Base-by-base conservation (phyloP, 2,113 vertebrate species). In the Coryphaenoides rupestris region DNA sequence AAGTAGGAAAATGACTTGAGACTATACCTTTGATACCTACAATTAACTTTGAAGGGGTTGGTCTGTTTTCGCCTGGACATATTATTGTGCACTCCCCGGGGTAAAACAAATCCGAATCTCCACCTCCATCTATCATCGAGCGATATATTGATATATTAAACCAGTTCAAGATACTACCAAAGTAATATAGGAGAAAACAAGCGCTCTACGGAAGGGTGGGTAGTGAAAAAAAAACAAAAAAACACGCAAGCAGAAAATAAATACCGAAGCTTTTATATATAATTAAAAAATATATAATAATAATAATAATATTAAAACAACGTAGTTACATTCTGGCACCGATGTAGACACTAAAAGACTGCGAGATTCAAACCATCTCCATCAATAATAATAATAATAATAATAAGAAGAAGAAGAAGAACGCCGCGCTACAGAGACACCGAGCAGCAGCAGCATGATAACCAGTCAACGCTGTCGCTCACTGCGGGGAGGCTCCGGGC, bases 11-110 rank as follows among this genome's bases (percentile, higher is more conserved):
- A 77, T 24, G 65, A 57, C 33, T 64, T 74, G 21, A 66, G 76
- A 77, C 74, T 75, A 83, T 82, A 88, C 76, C 84, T 84, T 68
- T 15, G 77, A 90, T 92, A 92, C 91, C 86, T 92, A 91, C 91
- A 92, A 87, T 92, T 75, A 85, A 92, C 91, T 92, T 89, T 92
- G 88, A 92, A 92, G 72, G 91, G 91, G 81, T 90, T 92, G 87
- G 83, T 91, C 84, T 92, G 91, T 92, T 92, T 92, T 66, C 91
- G 84, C 74, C 90, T 90, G 79, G 91, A 91, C 90, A 92, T 91
- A 92, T 89, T 91, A 90, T 54, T 63, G 80, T 63, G 78, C 73
- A 79, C 75, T 84, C 68, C 78, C 72, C 40, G 40, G 69, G 69
- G 56, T 66, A 33, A 71, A 70, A 55, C 70, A 66, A 70, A 63